phyloP scores from a whole-genome alignment of 1,140 invertebrate genomes.

The Archegozetes longisetosus region DNA sequence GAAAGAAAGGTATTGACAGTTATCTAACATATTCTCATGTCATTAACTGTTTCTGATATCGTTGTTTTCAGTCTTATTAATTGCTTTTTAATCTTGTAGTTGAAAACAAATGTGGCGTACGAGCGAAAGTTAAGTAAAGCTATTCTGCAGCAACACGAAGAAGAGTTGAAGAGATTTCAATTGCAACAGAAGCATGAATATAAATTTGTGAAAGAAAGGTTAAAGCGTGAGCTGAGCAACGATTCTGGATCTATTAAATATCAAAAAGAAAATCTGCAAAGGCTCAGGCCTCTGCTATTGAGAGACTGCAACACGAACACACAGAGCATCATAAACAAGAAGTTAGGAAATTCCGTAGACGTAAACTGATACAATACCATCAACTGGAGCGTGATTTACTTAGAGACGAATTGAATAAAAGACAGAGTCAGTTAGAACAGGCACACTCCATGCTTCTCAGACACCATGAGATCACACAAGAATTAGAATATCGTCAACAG shows the following conservation, averaged over 20 bases:
- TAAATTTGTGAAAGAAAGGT: constrained; percentile 82
- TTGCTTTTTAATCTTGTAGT: constrained; percentile 25
- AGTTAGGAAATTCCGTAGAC: constrained; percentile 76
- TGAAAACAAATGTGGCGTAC: constrained; percentile 66
- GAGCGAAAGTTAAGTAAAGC: constrained; percentile 91
- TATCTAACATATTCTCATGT: constrained; percentile 1
- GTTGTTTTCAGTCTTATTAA: too few relatives aligned
- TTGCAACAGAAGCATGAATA: constrained; percentile 91
- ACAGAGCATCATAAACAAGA: constrained; percentile 80
- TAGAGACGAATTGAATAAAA: constrained; percentile 80
- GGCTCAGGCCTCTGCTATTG: constrained; percentile 78
- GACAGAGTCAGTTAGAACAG: constrained; percentile 82
- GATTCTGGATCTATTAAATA: constrained; percentile 34
- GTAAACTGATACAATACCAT: constrained; percentile 70
- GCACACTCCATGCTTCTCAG: constrained; percentile 85
- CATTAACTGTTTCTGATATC: constrained; percentile 6
- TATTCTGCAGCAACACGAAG: constrained; percentile 70
- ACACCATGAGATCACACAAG: constrained; percentile 92
- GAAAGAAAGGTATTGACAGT: constrained; percentile 46
- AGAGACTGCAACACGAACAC: constrained; percentile 64
- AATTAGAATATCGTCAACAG: constrained; percentile 86
- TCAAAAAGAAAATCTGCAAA: constrained; percentile 81
- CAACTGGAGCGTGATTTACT: constrained; percentile 77
- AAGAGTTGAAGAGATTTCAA: constrained; percentile 72
- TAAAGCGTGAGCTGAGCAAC: constrained; percentile 19